Percentiles rank a stretch among this genome's conserved stretches.
These are phyloP conservation scores for Pygoscelis adeliae DNA, from an alignment of 2,113 vertebrate genomes.

Conservation along the genomic window DNA sequence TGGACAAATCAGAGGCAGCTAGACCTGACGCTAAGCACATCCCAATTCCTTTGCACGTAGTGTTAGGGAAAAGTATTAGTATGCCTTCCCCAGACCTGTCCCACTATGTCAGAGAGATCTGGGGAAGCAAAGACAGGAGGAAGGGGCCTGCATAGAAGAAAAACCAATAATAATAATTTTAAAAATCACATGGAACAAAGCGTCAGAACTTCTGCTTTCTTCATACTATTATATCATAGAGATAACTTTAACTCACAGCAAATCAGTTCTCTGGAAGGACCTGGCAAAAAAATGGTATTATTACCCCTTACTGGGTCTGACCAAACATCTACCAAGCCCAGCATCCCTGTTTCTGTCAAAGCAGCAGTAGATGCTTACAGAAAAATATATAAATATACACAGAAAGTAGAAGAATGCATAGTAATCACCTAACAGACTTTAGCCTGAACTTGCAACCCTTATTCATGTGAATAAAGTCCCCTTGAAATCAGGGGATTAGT, in stretches of 20 bases:
- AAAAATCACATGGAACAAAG: background rate
- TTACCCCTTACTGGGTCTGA: background rate
- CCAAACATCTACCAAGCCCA: background rate
- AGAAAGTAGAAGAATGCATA: background rate
- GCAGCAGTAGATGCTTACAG: background rate
- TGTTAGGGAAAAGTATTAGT: background rate
- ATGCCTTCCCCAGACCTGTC: background rate
- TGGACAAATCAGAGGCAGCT: background rate
- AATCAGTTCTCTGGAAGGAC: background rate
- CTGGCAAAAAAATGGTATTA: background rate
- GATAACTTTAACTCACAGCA: background rate
- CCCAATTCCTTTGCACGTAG: background rate
- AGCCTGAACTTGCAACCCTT: background rate
- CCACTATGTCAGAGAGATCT: background rate
- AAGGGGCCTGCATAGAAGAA: background rate
- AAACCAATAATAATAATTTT: background rate
- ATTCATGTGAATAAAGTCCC: background rate
- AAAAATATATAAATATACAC: background rate
- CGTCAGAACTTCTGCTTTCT: background rate
- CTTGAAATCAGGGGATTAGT: conserved; percentile 39
- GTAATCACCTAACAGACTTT: background rate
- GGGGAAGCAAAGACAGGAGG: background rate
- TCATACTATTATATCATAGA: background rate
- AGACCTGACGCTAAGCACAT: background rate
- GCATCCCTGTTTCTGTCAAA: background rate